A percentile compares a stretch with the other conserved stretches of the same genome.
Evolutionary conservation across 2,797 vertebrate genomes (phyloP).

Genomic region (Parambassis ranga): DNA sequence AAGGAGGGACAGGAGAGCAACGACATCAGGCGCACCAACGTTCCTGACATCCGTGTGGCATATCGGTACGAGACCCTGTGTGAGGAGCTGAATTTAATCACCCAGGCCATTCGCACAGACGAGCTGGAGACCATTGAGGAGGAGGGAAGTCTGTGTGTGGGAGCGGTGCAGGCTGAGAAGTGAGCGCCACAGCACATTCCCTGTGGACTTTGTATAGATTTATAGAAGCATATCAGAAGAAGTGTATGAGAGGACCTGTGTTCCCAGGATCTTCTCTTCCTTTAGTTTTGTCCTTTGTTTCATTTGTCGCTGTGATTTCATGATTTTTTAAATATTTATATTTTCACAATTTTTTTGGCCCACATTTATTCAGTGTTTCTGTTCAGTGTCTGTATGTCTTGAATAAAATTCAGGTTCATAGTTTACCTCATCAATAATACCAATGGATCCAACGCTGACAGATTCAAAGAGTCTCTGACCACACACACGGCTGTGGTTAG

Average conservation of each 20-base stretch:
- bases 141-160: constrained; percentile 76
- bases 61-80: constrained; percentile 95
- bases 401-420: not conserved
- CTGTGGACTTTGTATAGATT: constrained; percentile 44
- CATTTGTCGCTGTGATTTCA: constrained; percentile 13
- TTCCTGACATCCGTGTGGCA: constrained; percentile 93
- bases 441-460: not conserved
- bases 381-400: constrained; percentile 14
- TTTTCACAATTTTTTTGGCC: constrained; percentile 29
- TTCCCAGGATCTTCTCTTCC: constrained; percentile 17
- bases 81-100: constrained; percentile 95
- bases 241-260: constrained; percentile 43
- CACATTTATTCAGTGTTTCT: constrained; percentile 8
- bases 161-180: constrained; percentile 44
- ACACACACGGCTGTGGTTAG: not conserved
- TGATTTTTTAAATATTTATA: constrained; percentile 8
- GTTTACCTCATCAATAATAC: not conserved
- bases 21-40: constrained; percentile 95
- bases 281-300: constrained; percentile 34
- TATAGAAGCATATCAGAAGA: constrained; percentile 46
- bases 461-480: not conserved
- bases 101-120: constrained; percentile 90
- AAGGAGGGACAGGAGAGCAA: constrained; percentile 92
- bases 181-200: constrained; percentile 32
- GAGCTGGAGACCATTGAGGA: constrained; percentile 91